These are phyloP conservation scores for Ostrea edulis DNA, from an alignment of 1,140 invertebrate genomes.

Conservation along the genomic window DNA sequence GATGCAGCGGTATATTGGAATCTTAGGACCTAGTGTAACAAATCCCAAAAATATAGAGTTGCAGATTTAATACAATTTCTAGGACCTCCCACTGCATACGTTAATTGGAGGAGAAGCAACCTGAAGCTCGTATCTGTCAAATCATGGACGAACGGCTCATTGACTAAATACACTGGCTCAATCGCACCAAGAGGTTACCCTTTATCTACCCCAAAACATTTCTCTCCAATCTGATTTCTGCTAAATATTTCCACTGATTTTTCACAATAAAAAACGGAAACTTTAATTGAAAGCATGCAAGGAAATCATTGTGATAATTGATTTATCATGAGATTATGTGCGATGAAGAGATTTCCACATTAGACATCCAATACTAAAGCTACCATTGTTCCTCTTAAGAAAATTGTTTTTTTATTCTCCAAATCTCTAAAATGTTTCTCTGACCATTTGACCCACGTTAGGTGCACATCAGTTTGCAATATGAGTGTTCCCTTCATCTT, in stretches of 20 bases:
- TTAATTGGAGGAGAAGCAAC: conserved; percentile 29
- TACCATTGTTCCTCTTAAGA: conserved; percentile 1
- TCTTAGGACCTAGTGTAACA: conserved; percentile 26
- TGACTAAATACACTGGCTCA: conserved; percentile 7
- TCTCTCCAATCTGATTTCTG: not conserved
- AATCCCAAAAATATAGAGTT: conserved; percentile 30
- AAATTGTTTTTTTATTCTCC: not conserved
- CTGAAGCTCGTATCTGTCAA: not conserved
- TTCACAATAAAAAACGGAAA: conserved; percentile 30
- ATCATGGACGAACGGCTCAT: conserved; percentile 8
- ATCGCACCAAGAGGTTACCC: not conserved
- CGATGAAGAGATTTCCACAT: not conserved
- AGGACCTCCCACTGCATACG: conserved; percentile 13
- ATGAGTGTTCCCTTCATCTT: conserved; percentile 2
- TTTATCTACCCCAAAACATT: not conserved
- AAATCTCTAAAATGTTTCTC: not conserved
- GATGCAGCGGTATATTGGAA: conserved; percentile 30
- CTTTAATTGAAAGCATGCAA: conserved; percentile 39
- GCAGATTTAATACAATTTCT: conserved; percentile 21
- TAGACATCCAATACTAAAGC: conserved; percentile 23
- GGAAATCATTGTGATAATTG: conserved; percentile 26
- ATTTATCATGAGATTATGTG: conserved; percentile 28
- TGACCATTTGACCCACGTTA: conserved; percentile 14
- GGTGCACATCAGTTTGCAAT: not conserved
- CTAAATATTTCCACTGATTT: conserved; percentile 19